Conservation (phyloP, 2,888 invertebrate genomes). For the Ametastegia equiseti region DNA sequence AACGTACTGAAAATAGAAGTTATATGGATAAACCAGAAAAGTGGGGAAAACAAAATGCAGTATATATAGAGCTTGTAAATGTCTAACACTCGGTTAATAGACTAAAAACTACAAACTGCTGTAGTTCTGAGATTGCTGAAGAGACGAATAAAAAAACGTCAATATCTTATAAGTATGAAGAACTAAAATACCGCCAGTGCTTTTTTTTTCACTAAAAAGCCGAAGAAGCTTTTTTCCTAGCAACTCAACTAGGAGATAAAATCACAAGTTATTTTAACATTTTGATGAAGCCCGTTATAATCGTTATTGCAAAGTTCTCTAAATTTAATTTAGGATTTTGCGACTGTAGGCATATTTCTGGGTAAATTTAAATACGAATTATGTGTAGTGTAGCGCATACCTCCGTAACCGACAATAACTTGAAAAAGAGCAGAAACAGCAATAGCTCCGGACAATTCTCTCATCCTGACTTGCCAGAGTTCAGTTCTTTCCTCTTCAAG, state of each 20-base stretch:
- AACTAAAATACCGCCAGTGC: not conserved
- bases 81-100: no score
- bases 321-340: no score
- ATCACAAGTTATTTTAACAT: not conserved
- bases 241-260: not conserved
- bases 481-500: constrained; percentile 78
- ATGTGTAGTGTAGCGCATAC: constrained; percentile 56
- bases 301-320: not conserved
- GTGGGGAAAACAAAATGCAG: no score
- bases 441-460: constrained; percentile 90
- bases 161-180: not conserved
- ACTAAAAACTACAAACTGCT: not conserved
- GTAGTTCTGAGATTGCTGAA: not conserved
- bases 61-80: no score
- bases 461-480: constrained; percentile 87
- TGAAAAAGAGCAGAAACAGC: constrained; percentile 88
- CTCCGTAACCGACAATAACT: constrained; percentile 81
- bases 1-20: no score
- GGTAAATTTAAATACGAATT: no score
- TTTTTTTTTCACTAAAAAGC: no score
- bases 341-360: no score
- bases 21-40: no score
- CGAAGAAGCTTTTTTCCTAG: not conserved
- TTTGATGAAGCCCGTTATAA: not conserved
- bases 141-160: not conserved